phyloP scores from a whole-genome alignment of 2,113 vertebrate species.

The Indri indri region DNA sequence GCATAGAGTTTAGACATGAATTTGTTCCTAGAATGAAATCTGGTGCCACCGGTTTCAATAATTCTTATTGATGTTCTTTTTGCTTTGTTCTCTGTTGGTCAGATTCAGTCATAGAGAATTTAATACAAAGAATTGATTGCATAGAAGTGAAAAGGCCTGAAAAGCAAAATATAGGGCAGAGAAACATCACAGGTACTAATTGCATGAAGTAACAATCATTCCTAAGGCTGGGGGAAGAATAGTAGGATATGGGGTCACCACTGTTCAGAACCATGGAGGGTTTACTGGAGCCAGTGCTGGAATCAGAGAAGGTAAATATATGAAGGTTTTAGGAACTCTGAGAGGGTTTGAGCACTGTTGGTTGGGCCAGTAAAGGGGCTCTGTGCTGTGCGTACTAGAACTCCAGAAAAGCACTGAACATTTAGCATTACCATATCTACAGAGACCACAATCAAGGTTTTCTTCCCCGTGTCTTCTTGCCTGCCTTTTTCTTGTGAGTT shows the following conservation, averaged over 20 bases:
- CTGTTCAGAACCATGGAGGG: not conserved
- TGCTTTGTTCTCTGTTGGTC: not conserved
- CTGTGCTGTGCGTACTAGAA: not conserved
- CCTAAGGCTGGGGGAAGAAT: not conserved
- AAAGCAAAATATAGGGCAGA: not conserved
- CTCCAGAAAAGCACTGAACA: not conserved
- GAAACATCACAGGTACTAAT: not conserved
- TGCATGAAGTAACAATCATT: not conserved
- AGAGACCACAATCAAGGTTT: not conserved
- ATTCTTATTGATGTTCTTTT: not conserved
- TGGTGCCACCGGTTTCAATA: not conserved
- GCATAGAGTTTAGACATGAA: not conserved
- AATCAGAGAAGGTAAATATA: not conserved
- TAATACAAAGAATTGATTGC: not conserved
- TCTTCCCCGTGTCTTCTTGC: not conserved
- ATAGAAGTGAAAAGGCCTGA: not conserved
- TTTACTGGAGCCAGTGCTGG: not conserved
- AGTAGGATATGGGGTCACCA: not conserved
- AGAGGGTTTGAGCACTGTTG: not conserved
- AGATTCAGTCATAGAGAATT: not conserved
- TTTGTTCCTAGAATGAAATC: not conserved
- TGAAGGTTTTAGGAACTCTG: rapidly evolving
- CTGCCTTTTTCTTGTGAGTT: not conserved
- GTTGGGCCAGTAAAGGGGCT: not conserved
- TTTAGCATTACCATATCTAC: not conserved